These are phyloP conservation scores for Amphipoea lucens DNA, from an alignment of 2,888 invertebrate species.

Conservation along the genomic window DNA sequence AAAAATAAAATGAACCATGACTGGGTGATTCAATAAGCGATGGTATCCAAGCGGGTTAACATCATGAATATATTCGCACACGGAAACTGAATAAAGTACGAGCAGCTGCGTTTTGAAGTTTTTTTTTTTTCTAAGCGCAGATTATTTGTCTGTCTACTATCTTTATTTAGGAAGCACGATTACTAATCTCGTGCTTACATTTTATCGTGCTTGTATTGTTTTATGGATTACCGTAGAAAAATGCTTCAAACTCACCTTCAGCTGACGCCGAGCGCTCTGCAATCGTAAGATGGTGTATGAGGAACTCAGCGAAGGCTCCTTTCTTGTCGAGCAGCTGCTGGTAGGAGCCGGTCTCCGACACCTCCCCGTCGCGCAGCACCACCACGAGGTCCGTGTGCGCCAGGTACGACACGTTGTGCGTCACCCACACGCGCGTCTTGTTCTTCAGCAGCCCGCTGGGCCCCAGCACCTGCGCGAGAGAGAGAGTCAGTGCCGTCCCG, in stretches of 20 bases:
- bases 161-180: conserved; percentile 13
- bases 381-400: conserved; percentile 97
- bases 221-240: background rate
- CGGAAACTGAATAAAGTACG: background rate
- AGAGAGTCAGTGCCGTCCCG: conserved; percentile 10
- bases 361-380: conserved; percentile 96
- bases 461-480: conserved; percentile 91
- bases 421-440: conserved; percentile 97
- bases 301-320: conserved; percentile 96
- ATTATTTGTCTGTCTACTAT: conserved; percentile 12
- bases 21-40: background rate
- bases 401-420: conserved; percentile 98
- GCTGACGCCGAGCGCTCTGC: conserved; percentile 85
- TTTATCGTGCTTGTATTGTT: background rate
- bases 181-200: conserved; percentile 1
- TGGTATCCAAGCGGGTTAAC: background rate
- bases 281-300: conserved; percentile 94
- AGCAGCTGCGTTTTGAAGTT: background rate
- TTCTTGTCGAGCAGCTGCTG: conserved; percentile 96
- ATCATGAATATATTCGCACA: conserved; percentile 9
- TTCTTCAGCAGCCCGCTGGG: conserved; percentile 93
- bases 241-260: conserved; percentile 76
- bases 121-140: background rate
- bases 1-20: conserved; percentile 31
- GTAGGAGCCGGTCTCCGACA: conserved; percentile 97